phyloP scores from a whole-genome alignment of 2,113 vertebrate genomes.

The Gymnarchus niloticus region DNA sequence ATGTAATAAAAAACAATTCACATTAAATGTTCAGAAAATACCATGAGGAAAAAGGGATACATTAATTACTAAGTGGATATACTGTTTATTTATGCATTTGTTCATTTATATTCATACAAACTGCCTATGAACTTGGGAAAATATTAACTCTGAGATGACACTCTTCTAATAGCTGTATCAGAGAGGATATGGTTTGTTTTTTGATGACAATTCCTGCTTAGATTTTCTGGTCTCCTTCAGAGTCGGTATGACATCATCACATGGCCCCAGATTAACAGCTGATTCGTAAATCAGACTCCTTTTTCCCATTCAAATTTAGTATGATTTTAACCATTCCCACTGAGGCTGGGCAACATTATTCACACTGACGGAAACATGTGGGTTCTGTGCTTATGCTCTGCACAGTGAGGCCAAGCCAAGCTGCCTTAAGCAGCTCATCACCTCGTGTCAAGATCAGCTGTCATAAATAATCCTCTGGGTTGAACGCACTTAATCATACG shows the following conservation, averaged over 20 bases:
- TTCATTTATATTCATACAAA: constrained; percentile 7
- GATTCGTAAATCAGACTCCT: not conserved
- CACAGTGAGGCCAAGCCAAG: not conserved
- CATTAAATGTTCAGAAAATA: not conserved
- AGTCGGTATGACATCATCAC: not conserved
- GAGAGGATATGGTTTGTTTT: not conserved
- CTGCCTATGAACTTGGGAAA: not conserved
- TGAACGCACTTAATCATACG: not conserved
- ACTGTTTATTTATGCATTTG: not conserved
- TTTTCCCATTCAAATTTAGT: not conserved
- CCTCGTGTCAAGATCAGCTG: not conserved
- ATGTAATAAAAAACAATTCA: not conserved
- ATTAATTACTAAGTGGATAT: not conserved
- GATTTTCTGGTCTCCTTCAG: not conserved
- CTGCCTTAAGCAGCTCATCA: constrained; percentile 10
- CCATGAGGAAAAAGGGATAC: not conserved
- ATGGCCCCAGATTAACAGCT: too few relatives aligned
- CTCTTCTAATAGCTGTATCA: not conserved
- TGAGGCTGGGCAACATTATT: not conserved
- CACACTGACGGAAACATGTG: not conserved
- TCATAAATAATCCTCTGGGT: constrained; percentile 8
- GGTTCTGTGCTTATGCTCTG: not conserved
- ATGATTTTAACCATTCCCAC: not conserved
- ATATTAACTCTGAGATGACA: not conserved
- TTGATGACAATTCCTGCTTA: not conserved